Evolutionary conservation across 2,113 vertebrate genomes (phyloP).

Genomic region (Himantopus leucocephalus): DNA sequence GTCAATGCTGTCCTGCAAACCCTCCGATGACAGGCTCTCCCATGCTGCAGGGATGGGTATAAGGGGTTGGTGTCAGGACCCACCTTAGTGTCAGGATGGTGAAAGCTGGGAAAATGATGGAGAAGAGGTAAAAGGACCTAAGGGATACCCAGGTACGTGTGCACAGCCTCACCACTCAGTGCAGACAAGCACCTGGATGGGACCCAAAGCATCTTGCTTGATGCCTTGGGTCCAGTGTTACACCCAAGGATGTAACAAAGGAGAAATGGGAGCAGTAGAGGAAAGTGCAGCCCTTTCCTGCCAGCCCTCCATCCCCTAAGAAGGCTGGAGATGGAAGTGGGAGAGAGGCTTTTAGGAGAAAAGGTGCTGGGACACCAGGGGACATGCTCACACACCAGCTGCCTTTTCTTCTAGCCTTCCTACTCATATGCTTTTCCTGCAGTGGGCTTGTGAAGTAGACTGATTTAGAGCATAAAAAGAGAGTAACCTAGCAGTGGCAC

Average conservation of each 20-base stretch:
- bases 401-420: background rate
- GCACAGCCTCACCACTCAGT: background rate
- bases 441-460: background rate
- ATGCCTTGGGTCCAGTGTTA: background rate
- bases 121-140: background rate
- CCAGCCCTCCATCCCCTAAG: background rate
- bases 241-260: background rate
- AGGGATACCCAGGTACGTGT: rapidly evolving
- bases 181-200: background rate
- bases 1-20: background rate
- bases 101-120: background rate
- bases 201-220: background rate
- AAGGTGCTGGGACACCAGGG: background rate
- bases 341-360: background rate
- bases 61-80: background rate
- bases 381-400: background rate
- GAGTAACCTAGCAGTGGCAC: background rate
- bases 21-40: background rate
- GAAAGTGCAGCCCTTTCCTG: background rate
- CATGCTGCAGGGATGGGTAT: rapidly evolving
- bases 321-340: background rate
- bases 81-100: background rate
- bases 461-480: background rate
- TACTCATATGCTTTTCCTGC: background rate
- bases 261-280: background rate